Percentiles rank a stretch among this genome's conserved stretches.
Conservation (phyloP, 2,888 invertebrate genomes). For the Cosmorhoe ocellata region DNA sequence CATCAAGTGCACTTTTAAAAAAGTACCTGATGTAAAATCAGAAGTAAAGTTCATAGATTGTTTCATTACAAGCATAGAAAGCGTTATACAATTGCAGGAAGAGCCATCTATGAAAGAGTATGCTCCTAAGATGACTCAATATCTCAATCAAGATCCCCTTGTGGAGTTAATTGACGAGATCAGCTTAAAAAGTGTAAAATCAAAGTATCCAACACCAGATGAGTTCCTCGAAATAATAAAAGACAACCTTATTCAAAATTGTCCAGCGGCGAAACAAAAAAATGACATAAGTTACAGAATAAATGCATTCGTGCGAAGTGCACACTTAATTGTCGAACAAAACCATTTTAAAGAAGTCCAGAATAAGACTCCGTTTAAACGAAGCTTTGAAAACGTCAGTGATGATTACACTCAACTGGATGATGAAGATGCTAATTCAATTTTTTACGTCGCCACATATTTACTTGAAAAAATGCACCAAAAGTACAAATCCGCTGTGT, state of each 20-base stretch:
- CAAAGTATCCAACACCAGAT: not conserved
- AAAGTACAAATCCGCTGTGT: not conserved
- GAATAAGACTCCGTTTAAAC: not conserved
- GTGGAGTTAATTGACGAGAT: conserved; percentile 1
- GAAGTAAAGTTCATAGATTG: not conserved
- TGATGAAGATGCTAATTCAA: not conserved
- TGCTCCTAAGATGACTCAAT: not conserved
- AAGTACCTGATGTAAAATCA: not conserved
- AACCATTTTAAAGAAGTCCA: not conserved
- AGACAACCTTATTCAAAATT: not conserved
- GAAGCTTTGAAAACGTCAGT: not conserved
- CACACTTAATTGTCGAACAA: not conserved
- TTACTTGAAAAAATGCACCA: conserved; percentile 2
- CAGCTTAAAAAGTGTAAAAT: not conserved
- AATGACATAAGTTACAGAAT: not conserved
- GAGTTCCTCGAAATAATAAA: conserved; percentile 1
- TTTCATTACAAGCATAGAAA: conserved; percentile 2
- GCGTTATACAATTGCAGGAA: not conserved
- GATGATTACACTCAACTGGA: not conserved
- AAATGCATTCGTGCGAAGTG: not conserved
- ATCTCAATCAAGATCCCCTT: conserved; percentile 4
- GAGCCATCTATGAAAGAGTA: not conserved
- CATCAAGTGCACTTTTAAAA: not conserved
- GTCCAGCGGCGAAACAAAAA: not conserved
- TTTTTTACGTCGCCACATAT: conserved; percentile 3